These are phyloP conservation scores for Eueides isabella DNA, from an alignment of 1,140 invertebrate genomes.

Conservation along the genomic window DNA sequence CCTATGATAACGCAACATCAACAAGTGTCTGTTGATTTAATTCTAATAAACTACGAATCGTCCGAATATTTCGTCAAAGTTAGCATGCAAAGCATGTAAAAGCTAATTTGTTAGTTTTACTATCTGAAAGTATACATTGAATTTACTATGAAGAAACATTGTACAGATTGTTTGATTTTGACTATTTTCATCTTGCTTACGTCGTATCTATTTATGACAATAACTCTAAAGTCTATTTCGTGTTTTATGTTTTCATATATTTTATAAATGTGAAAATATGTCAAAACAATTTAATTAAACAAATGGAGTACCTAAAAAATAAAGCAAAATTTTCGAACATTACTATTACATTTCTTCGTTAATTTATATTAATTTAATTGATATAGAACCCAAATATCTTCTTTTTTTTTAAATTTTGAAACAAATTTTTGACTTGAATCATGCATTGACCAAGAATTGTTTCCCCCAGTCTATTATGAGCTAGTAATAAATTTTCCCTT, in stretches of 20 bases:
- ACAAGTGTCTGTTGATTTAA: constrained; percentile 30
- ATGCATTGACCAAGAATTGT: constrained; percentile 28
- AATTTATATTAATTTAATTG: background rate
- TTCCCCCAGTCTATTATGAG: constrained; percentile 32
- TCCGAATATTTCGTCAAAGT: background rate
- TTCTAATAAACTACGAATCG: constrained; percentile 16
- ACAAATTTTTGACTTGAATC: background rate
- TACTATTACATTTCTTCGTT: too few species aligned
- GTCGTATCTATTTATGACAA: too few species aligned
- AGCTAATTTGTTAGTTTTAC: constrained; percentile 6
- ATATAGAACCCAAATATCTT: background rate
- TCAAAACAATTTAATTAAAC: too few species aligned
- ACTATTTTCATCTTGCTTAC: background rate
- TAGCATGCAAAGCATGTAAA: constrained; percentile 9
- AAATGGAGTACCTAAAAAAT: too few species aligned
- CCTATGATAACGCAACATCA: constrained; percentile 13
- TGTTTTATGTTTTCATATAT: background rate
- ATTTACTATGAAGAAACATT: constrained; percentile 9
- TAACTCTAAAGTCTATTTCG: background rate
- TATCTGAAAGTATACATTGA: constrained; percentile 16
- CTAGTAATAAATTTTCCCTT: constrained; percentile 47
- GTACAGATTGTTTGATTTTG: too few species aligned
- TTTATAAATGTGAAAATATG: too few species aligned
- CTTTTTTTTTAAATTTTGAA: background rate
- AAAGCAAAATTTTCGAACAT: too few species aligned